A percentile compares a stretch with the other conserved stretches of the same genome.
phyloP scores from a whole-genome alignment of 2,113 vertebrate species.

The Ciconia maguari region DNA sequence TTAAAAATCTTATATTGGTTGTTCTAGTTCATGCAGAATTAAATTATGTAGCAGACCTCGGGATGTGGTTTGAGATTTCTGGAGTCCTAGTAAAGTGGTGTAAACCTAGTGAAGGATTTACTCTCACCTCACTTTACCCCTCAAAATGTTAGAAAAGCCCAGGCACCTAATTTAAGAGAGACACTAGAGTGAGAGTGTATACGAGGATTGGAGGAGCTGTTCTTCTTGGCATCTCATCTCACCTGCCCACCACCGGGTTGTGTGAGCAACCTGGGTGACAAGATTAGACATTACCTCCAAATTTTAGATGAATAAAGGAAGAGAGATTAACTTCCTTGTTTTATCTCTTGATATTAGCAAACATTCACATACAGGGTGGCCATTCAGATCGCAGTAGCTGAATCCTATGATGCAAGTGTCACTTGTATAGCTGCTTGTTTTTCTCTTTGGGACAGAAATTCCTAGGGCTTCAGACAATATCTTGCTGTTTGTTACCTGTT shows the following conservation, averaged over 20 bases:
- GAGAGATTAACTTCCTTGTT: not conserved
- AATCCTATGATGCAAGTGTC: not conserved
- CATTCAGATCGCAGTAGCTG: rapidly evolving
- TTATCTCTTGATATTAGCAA: not conserved
- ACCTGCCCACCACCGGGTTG: not conserved
- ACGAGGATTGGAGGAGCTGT: not conserved
- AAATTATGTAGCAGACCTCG: not conserved
- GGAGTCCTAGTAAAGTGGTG: not conserved
- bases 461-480: not conserved
- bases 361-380: not conserved
- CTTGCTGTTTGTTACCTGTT: not conserved
- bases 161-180: not conserved
- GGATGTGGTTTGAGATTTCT: not conserved
- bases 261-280: not conserved
- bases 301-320: not conserved
- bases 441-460: not conserved
- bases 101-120: not conserved
- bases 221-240: not conserved
- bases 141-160: not conserved
- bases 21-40: not conserved
- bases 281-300: not conserved
- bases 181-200: not conserved
- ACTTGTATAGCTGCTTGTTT: not conserved
- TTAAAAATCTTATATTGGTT: not conserved
- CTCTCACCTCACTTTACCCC: not conserved